Conservation (phyloP, 2,888 invertebrate genomes). For the Cataglyphis rosenhaueri region DNA sequence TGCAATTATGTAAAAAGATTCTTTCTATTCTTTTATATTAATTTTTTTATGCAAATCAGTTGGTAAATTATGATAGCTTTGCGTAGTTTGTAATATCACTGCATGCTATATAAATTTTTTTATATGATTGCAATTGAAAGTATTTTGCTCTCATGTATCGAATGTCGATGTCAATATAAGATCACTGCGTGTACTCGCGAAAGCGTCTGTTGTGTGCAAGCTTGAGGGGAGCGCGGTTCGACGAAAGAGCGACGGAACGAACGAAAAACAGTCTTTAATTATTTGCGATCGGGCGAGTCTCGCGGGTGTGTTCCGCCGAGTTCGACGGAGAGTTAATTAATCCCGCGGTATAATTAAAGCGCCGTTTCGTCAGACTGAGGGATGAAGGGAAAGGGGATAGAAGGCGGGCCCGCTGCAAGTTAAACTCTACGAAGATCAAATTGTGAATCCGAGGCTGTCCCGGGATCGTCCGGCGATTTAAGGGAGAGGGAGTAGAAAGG, state of each 20-base stretch:
- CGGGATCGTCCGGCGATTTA: slow-evolving; percentile 73
- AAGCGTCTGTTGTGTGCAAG: slow-evolving; percentile 21
- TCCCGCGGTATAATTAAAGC: slow-evolving; percentile 80
- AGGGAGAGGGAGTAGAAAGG: slow-evolving; percentile 25
- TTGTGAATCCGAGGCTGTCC: slow-evolving; percentile 78
- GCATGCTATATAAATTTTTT: neutral
- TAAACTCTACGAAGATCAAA: slow-evolving; percentile 81
- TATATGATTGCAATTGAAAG: neutral
- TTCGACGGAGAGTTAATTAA: slow-evolving; percentile 82
- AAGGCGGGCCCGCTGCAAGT: slow-evolving; percentile 67
- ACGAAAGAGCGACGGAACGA: slow-evolving; percentile 21
- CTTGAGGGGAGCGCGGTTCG: slow-evolving; percentile 14
- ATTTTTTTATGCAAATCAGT: neutral
- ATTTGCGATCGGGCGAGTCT: slow-evolving; percentile 46
- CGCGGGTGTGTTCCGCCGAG: slow-evolving; percentile 69
- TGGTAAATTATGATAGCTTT: neutral
- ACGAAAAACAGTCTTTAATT: slow-evolving; percentile 55
- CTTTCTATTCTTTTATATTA: neutral
- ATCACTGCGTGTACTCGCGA: slow-evolving; percentile 19
- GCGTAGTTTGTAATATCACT: neutral
- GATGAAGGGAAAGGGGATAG: neutral
- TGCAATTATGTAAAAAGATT: neutral
- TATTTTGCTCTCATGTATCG: neutral
- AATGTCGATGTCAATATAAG: slow-evolving; percentile 11
- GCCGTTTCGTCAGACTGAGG: slow-evolving; percentile 71